Evolutionary conservation across 2,888 invertebrate species (phyloP).

Genomic region (Belgica antarctica): DNA sequence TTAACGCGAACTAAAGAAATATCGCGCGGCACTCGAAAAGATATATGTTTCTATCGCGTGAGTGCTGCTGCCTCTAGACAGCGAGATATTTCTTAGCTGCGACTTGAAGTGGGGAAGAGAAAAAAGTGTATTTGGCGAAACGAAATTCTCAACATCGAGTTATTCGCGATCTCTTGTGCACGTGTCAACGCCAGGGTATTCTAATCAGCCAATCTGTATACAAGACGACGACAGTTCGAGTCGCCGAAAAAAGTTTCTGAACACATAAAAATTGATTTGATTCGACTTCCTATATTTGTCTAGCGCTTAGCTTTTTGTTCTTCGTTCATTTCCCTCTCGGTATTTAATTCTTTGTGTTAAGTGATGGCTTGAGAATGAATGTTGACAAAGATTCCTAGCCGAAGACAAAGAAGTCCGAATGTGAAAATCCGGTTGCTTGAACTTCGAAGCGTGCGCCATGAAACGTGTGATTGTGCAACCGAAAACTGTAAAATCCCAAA

Average conservation of each 20-base stretch:
- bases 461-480: constrained; percentile 13
- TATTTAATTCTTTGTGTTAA: not conserved
- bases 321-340: not conserved
- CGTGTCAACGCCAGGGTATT: constrained; percentile 29
- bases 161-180: not conserved
- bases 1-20: constrained; percentile 37
- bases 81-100: constrained; percentile 25
- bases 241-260: constrained; percentile 12
- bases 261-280: constrained; percentile 7
- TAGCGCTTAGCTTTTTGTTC: not conserved
- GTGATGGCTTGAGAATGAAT: not conserved
- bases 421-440: too few relatives aligned
- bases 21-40: constrained; percentile 11
- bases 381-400: not conserved
- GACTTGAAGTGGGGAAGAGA: constrained; percentile 31
- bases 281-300: constrained; percentile 21
- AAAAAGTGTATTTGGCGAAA: not conserved
- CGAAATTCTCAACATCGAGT: not conserved
- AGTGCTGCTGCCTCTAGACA: not conserved
- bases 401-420: too few relatives aligned
- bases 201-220: constrained; percentile 36
- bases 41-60: constrained; percentile 39
- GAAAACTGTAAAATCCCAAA: constrained; percentile 17
- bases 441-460: too few relatives aligned
- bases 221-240: constrained; percentile 20